These are phyloP conservation scores for Solen grandis DNA, from an alignment of 1,140 invertebrate genomes.

Conservation along the genomic window DNA sequence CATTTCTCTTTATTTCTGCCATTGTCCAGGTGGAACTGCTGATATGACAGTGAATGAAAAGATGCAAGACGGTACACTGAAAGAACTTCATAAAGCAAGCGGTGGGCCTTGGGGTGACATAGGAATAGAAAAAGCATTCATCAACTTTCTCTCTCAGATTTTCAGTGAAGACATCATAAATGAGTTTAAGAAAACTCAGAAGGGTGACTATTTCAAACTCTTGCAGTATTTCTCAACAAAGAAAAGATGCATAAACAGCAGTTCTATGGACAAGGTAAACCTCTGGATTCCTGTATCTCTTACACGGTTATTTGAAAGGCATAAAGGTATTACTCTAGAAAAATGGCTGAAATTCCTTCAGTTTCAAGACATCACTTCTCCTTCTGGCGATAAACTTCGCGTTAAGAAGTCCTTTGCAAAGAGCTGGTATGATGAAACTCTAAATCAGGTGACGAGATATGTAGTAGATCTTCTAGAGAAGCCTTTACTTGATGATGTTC, in stretches of 20 bases:
- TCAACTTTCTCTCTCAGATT: slow-evolving; percentile 26
- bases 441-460: not conserved
- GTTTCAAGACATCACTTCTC: no score
- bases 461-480: not conserved
- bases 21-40: slow-evolving; percentile 53
- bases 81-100: slow-evolving; percentile 55
- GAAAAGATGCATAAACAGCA: slow-evolving; percentile 33
- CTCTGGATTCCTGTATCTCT: not conserved
- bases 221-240: slow-evolving; percentile 50
- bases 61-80: no score
- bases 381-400: no score
- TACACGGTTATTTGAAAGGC: no score
- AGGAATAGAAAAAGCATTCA: slow-evolving; percentile 47
- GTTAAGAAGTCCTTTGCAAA: no score
- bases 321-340: no score
- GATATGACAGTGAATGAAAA: no score
- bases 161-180: slow-evolving; percentile 24
- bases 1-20: not conserved
- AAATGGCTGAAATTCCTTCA: no score
- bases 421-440: no score
- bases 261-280: not conserved
- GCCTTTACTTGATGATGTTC: not conserved
- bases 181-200: slow-evolving; percentile 12
- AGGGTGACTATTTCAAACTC: slow-evolving; percentile 41
- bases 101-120: slow-evolving; percentile 62